phyloP scores from a whole-genome alignment of 2,888 invertebrate species.

The Cephus runcator region DNA sequence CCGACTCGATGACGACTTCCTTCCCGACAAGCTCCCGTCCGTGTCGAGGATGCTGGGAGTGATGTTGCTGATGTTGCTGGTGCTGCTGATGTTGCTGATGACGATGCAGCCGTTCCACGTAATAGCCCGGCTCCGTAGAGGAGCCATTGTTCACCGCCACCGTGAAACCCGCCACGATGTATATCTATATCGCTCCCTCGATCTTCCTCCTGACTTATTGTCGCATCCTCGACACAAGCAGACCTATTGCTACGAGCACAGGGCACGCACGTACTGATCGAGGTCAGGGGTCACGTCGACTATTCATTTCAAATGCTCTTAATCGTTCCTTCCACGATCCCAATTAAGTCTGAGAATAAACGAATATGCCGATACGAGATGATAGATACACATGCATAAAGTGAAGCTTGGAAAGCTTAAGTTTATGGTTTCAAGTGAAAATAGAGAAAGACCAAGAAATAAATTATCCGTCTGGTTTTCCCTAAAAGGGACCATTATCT shows the following conservation, averaged over 20 bases:
- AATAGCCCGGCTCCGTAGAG: slow-evolving; percentile 41
- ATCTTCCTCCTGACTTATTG: background rate
- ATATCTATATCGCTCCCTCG: slow-evolving; percentile 11
- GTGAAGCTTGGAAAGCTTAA: background rate
- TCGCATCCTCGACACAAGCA: background rate
- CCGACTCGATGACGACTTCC: slow-evolving; percentile 36
- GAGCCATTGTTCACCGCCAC: slow-evolving; percentile 51
- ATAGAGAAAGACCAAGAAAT: background rate
- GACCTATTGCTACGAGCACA: background rate
- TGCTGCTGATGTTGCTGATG: slow-evolving; percentile 38
- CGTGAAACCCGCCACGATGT: slow-evolving; percentile 50
- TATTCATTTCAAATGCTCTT: background rate
- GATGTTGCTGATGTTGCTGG: slow-evolving; percentile 27
- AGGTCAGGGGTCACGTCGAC: background rate
- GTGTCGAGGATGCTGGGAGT: slow-evolving; percentile 28
- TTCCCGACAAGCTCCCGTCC: slow-evolving; percentile 27
- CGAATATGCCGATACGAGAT: background rate
- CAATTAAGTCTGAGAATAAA: background rate
- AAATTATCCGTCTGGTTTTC: background rate
- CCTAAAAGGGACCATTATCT: background rate
- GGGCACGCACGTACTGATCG: background rate
- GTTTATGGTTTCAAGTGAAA: background rate
- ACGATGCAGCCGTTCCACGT: slow-evolving; percentile 40
- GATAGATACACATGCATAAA: background rate
- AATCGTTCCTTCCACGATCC: background rate